Evolutionary conservation across 2,888 invertebrate species (phyloP), one percentile per base, ranked within the genome.

Genomic region (Hydriomena furcata): DNA sequence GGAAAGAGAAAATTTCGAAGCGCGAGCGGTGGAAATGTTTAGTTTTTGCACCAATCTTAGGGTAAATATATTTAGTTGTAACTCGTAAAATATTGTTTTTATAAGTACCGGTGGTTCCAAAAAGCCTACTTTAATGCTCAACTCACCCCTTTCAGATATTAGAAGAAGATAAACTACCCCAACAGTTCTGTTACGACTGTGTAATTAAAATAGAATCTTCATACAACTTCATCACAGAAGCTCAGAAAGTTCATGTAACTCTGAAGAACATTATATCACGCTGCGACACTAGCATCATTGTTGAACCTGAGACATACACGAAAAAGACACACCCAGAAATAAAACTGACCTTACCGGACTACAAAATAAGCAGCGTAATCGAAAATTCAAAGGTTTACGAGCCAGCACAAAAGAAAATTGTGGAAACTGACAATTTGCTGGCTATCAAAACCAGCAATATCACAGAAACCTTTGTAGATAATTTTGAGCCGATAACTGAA

Each of bases 131-230:
- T n/a, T n/a, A n/a, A n/a, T n/a, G 17, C 17, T 17, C 17, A 17
- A 17, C 17, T 17, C 4, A 17, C 17, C 17, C 4, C 17, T 68
- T 73, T 58, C 64, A 88, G 87, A 66, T 84, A 25, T 55, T 71
- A 52, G 75, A 82, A 12, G 77, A 82, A 30, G 91, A 91, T 42
- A 73, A 73, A 21, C 68, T 91, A n/a, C 91, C 92, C 1, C 87
- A 82, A 46, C 86, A 87, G 24, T 84, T 92, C 43, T 92, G 92
- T 59, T 84, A 82, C 32, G 77, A 87, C 46, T 92, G 92, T 46
- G 69, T 81, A 23, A 80, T 82, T 1, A 86, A 86, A 68, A 84
- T 92, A 61, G 86, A 91, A 61, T 85, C 84, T 1, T 84, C 86
- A 30, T 91, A 83, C 61, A 82, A 77, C 30, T 92, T 88, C 63